phyloP scores from a whole-genome alignment of 2,888 invertebrate genomes.

The Trichopria drosophilae region DNA sequence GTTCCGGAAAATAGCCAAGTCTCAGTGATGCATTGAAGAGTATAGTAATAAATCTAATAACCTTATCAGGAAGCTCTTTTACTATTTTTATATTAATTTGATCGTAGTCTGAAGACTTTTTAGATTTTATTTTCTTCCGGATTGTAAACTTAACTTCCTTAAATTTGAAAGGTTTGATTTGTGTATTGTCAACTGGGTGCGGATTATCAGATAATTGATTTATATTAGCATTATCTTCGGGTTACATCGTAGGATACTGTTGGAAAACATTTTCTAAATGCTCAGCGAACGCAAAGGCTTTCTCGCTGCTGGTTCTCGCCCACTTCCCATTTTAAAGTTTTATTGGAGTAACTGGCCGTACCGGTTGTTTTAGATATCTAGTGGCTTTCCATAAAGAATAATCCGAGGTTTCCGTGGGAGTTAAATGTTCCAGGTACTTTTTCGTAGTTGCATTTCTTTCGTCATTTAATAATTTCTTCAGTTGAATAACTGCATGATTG shows the following conservation, averaged over 20 bases:
- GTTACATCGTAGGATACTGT: neutral
- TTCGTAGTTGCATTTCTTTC: neutral
- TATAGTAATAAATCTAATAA: neutral
- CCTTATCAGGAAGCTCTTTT: neutral
- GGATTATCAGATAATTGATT: no score
- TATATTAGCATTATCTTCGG: no score
- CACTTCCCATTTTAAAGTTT: conserved; percentile 1
- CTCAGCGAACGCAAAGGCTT: neutral
- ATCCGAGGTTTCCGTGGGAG: no score
- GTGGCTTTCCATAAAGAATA: conserved; percentile 6
- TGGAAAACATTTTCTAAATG: neutral
- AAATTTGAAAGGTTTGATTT: no score
- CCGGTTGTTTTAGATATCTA: neutral
- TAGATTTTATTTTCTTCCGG: neutral
- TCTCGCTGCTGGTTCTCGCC: neutral
- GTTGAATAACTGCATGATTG: neutral
- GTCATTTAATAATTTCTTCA: neutral
- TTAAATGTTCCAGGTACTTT: neutral
- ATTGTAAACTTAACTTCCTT: no score
- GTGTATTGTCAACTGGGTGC: no score
- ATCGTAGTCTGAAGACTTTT: neutral
- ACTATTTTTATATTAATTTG: conserved; percentile 1
- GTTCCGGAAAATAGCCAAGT: neutral
- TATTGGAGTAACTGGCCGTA: neutral
- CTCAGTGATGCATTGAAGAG: neutral